Evolutionary conservation across 2,113 vertebrate genomes (phyloP).

Genomic region (Cottus gobio): DNA sequence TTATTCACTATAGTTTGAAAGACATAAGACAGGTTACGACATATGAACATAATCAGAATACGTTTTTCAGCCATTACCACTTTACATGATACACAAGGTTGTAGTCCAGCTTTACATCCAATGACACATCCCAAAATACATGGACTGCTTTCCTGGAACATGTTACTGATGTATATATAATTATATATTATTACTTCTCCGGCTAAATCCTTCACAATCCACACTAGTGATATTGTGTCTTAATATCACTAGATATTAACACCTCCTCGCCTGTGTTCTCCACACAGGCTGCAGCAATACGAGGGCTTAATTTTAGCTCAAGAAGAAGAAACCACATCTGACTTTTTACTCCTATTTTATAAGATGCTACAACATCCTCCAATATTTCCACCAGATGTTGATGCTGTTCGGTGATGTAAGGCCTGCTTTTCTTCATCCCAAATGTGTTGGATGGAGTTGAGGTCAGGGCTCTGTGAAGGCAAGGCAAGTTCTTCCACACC

Average conservation of each 20-base stretch:
- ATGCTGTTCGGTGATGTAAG: not conserved
- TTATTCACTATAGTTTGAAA: not conserved
- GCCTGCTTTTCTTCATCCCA: not conserved
- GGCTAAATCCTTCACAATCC: constrained; percentile 13
- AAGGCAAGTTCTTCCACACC: not conserved
- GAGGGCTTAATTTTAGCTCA: constrained; percentile 55
- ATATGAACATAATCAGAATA: not conserved
- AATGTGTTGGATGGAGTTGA: not conserved
- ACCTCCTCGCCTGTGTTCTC: constrained; percentile 27
- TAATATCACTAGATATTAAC: constrained; percentile 17
- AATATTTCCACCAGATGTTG: not conserved
- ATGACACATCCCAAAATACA: not conserved
- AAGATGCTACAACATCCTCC: not conserved
- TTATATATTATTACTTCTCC: constrained; percentile 29
- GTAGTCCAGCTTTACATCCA: not conserved
- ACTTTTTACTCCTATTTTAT: constrained; percentile 42
- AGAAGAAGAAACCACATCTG: constrained; percentile 36
- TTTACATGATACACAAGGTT: not conserved
- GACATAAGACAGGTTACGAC: too few species aligned
- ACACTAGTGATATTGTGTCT: constrained; percentile 16
- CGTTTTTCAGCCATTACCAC: not conserved
- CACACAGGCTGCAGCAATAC: constrained; percentile 60
- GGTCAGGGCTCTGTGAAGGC: not conserved
- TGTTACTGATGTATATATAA: not conserved
- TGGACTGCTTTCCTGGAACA: not conserved